A percentile compares a stretch with the other conserved stretches of the same genome.
phyloP scores from a whole-genome alignment of 2,888 invertebrate species.

The Harpalus rubripes region DNA sequence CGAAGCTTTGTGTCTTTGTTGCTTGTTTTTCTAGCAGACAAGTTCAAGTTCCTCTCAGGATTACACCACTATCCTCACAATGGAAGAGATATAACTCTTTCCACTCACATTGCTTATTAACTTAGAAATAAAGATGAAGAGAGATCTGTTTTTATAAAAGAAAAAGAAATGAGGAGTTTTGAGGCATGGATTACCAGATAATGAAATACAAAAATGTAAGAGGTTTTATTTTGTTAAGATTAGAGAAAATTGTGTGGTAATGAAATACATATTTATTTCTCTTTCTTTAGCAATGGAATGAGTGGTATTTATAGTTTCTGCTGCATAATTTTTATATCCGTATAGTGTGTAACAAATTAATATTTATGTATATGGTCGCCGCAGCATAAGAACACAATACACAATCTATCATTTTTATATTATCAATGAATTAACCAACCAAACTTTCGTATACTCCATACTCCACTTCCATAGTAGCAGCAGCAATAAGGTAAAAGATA shows the following conservation, averaged over 20 bases:
- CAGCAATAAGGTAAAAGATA: too few relatives aligned
- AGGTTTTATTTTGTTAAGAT: background rate
- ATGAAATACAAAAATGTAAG: background rate
- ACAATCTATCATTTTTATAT: too few relatives aligned
- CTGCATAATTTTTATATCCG: too few relatives aligned
- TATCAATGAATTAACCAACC: too few relatives aligned
- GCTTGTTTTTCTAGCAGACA: slow-evolving; percentile 38
- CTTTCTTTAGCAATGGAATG: too few relatives aligned
- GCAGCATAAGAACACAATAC: too few relatives aligned
- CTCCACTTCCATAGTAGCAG: too few relatives aligned
- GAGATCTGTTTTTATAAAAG: background rate
- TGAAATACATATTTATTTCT: background rate
- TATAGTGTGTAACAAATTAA: too few relatives aligned
- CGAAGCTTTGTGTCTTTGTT: slow-evolving; percentile 7
- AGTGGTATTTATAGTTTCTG: too few relatives aligned
- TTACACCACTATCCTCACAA: slow-evolving; percentile 17
- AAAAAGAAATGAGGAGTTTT: background rate
- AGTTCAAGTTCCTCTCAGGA: slow-evolving; percentile 32
- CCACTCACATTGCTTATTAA: slow-evolving; percentile 13
- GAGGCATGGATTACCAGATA: background rate
- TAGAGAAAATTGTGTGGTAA: background rate
- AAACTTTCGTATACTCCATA: too few relatives aligned
- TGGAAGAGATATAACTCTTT: slow-evolving; percentile 27
- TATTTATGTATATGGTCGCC: too few relatives aligned
- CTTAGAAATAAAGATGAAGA: slow-evolving; percentile 13